These are phyloP conservation scores for Tenebrio molitor DNA, from an alignment of 1,140 invertebrate species.

Conservation along the genomic window DNA sequence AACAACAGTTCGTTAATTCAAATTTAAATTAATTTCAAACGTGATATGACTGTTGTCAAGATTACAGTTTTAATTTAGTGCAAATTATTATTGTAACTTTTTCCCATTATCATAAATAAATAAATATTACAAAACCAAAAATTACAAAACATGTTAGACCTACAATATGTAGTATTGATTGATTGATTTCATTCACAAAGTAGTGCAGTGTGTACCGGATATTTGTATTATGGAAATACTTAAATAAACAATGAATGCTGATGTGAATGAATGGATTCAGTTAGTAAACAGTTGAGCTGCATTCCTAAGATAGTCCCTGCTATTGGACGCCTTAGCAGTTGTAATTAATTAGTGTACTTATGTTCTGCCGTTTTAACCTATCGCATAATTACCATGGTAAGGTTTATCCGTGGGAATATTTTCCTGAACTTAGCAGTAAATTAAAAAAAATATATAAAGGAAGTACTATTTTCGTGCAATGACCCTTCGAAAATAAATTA, in stretches of 20 bases:
- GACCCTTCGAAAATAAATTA: neutral
- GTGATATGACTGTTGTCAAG: too few relatives aligned
- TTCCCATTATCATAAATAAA: too few relatives aligned
- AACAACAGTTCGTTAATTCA: too few relatives aligned
- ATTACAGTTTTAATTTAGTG: too few relatives aligned
- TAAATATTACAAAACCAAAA: too few relatives aligned
- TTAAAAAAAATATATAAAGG: neutral
- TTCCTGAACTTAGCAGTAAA: neutral
- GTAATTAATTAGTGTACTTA: too few relatives aligned
- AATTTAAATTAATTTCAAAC: too few relatives aligned
- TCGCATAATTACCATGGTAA: neutral
- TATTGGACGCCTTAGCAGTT: too few relatives aligned
- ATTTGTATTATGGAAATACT: neutral
- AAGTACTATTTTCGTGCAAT: constrained; percentile 9
- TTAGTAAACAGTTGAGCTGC: neutral
- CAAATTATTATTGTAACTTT: too few relatives aligned
- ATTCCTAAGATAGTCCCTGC: too few relatives aligned
- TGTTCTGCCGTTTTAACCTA: too few relatives aligned
- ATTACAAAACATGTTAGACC: too few relatives aligned
- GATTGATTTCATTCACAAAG: constrained; percentile 20
- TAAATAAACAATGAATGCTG: constrained; percentile 10
- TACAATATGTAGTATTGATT: constrained; percentile 1
- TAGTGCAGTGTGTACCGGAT: neutral
- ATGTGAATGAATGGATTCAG: constrained; percentile 1
- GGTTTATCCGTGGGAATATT: constrained; percentile 2